phyloP scores from a whole-genome alignment of 2,888 invertebrate species.

The Gymnosoma rotundatum region DNA sequence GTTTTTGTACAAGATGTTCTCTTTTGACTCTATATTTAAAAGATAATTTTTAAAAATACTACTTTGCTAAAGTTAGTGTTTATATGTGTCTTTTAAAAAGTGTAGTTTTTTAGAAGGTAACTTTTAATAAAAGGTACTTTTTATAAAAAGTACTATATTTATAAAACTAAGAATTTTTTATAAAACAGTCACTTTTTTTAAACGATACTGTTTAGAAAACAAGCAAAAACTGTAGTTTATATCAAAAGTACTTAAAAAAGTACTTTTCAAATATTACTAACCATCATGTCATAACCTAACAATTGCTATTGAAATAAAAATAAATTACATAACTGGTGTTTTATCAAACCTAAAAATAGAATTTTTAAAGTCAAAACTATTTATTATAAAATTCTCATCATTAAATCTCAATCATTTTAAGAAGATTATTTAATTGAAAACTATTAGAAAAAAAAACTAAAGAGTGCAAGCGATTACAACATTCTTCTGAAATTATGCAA shows the following conservation, averaged over 20 bases:
- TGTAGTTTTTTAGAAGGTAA: no score
- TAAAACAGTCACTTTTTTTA: no score
- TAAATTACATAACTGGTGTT: neutral
- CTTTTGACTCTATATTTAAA: no score
- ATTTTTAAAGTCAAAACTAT: neutral
- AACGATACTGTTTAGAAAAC: no score
- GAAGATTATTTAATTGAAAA: slow-evolving; percentile 4
- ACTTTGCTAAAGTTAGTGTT: no score
- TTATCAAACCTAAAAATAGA: neutral
- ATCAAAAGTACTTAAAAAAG: no score
- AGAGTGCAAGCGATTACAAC: slow-evolving; percentile 14
- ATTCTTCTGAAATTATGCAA: slow-evolving; percentile 26
- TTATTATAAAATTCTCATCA: neutral
- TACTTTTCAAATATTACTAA: no score
- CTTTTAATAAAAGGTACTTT: no score
- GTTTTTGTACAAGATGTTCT: no score
- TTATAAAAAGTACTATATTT: neutral
- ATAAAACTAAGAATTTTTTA: neutral
- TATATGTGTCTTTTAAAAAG: no score
- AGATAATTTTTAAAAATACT: no score
- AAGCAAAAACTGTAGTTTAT: no score
- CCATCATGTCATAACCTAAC: neutral
- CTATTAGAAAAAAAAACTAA: neutral
- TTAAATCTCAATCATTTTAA: neutral
- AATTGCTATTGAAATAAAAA: neutral